A percentile compares a stretch with the other conserved stretches of the same genome.
These are phyloP conservation scores for Trachops cirrhosus DNA, from an alignment of 2,797 vertebrate genomes.

Conservation along the genomic window DNA sequence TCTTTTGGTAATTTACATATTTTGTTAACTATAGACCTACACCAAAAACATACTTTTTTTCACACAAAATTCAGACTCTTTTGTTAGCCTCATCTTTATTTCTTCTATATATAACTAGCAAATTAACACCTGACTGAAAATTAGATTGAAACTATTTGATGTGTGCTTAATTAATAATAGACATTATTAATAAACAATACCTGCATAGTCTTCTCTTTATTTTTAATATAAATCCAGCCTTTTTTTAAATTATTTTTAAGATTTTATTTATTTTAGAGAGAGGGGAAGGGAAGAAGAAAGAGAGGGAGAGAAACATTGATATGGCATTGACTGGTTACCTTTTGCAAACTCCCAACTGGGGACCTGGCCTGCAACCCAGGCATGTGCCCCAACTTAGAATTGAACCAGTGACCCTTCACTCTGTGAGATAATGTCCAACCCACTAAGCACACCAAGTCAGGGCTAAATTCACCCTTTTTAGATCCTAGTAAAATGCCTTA, in stretches of 20 bases:
- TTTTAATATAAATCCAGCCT: background rate
- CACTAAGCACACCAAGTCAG: no score
- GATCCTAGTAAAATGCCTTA: background rate
- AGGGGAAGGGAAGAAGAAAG: no score
- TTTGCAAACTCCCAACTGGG: no score
- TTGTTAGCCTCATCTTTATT: background rate
- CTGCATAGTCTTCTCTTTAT: background rate
- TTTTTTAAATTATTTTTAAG: background rate
- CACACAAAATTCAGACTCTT: background rate
- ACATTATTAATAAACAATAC: background rate
- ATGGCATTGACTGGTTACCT: no score
- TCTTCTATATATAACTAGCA: background rate
- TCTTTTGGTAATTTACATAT: background rate
- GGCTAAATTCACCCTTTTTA: background rate
- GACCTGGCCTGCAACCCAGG: no score
- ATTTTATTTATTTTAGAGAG: no score
- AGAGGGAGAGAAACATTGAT: no score
- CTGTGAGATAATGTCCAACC: no score
- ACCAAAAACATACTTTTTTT: background rate
- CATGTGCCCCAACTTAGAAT: no score
- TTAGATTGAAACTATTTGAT: background rate
- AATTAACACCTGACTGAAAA: slow-evolving; percentile 16
- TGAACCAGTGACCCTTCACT: no score
- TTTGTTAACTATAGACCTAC: background rate
- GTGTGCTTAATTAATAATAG: background rate